Conservation (phyloP, 1,140 invertebrate species). For the Cephus cinctus region DNA sequence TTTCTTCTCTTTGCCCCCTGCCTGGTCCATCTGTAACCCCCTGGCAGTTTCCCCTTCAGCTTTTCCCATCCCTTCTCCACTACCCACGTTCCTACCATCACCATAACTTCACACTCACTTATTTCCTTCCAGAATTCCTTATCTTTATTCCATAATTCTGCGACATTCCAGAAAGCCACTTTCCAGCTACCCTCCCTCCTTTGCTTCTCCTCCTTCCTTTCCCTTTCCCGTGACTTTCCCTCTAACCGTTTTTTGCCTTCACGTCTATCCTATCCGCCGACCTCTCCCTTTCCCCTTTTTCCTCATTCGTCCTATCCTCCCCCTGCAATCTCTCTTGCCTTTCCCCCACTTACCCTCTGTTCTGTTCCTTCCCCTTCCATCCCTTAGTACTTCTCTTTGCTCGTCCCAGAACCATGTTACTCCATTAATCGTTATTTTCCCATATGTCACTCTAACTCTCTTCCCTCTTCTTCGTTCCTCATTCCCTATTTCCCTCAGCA, state of each 20-base stretch:
- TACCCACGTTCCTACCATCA: not conserved
- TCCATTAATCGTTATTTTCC: too few species aligned
- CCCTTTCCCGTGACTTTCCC: not conserved
- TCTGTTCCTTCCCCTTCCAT: not conserved
- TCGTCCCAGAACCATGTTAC: too few species aligned
- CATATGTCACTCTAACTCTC: too few species aligned
- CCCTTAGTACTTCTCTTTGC: too few species aligned
- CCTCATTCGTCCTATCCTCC: not conserved
- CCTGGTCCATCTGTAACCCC: too few species aligned
- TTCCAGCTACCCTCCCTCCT: not conserved
- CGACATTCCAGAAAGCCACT: not conserved
- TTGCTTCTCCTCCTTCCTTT: not conserved
- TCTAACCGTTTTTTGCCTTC: not conserved
- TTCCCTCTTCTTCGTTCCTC: too few species aligned
- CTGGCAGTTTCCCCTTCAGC: not conserved
- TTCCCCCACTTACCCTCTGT: not conserved
- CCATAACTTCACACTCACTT: not conserved
- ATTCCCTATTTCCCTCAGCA: too few species aligned
- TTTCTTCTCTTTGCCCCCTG: not conserved
- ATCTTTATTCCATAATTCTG: not conserved
- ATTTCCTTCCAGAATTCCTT: not conserved
- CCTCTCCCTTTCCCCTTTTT: constrained; percentile 2
- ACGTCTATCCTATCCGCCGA: not conserved
- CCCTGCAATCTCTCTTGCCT: not conserved
- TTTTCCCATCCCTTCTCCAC: not conserved